Base-by-base conservation (phyloP, 2,888 invertebrate species). In the Luffia ferchaultella region DNA sequence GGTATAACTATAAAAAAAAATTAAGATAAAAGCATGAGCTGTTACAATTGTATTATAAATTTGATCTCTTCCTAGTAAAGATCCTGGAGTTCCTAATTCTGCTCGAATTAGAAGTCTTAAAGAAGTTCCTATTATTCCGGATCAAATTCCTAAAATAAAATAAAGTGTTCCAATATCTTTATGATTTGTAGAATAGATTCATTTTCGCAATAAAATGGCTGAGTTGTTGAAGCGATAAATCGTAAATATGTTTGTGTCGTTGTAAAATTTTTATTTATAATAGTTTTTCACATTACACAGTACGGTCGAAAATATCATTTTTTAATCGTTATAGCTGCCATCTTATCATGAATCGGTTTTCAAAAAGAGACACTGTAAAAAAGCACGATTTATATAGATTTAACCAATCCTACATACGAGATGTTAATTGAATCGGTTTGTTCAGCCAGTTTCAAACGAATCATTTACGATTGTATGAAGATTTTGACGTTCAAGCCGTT, bases 31-130 rank as follows among this genome's bases (percentile, higher is more conserved):
- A 50, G 91, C 93, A 85, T 93, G 92, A 7, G 89, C 88, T 30
- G 92, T 93, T 1, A 93, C 89, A 79, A 93, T 86, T 54, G 89
- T 87, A 73, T 93, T 92, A 85, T 91, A 92, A 76, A 92, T 86
- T 86, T 91, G 90, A 64, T 91, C 89, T 79, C 91, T 87, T 9
- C 87, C 87, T 82, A 92, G 87, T 72, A 91, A 75, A 47, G 83
- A 83, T 15, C 90, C 89, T 0, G 90, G 88, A 16, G 78, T 87
- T 18, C 89, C 87, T 79, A 92, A 76, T 86, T 93, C 91, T 54
- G 88, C 70, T 57, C 92, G 91, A 85, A 92, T 91, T 73, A 92
- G 55, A 58, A 91, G 63, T 58, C 91, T 91, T 76, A 92, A 67
- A 0, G 89, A 87, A 7, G 89, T 87, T 54, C 92, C 92, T 18